Base-by-base conservation (phyloP, 2,113 vertebrate species). In the Tragelaphus buxtoni region DNA sequence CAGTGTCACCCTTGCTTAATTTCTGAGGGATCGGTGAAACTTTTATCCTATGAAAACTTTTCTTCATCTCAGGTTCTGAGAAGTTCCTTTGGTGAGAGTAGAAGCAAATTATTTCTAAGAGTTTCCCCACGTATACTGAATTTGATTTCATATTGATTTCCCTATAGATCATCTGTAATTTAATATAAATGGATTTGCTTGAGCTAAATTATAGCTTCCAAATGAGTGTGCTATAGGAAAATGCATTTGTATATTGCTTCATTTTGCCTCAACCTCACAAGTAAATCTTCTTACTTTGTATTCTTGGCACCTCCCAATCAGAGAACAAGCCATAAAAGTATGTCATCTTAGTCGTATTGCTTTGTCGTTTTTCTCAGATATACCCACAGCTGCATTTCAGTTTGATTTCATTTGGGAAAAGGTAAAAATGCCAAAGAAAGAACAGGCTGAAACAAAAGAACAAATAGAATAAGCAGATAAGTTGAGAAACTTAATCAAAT, bases 351-450 rank as follows among this genome's bases (percentile, higher is more conserved):
- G 26, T 82, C 55, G 7, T 17, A 61, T 17, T 56, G 1, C 4
- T 49, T 81, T 55, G 2, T 1, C 42, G 0, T 18, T 94, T 95
- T 93, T 93, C 69, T 84, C n/a, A 77, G 20, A n/a, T 55, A 39
- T 26, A 17, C 20, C 9, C 9, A 76, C 7, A 58, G 11, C 45
- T 87, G 82, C 20, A 74, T 7, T 74, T 76, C 3, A 65, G 28
- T 80, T 76, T 82, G 5, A 12, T 84, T 96, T 90, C 1, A 61
- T 86, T 87, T 91, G 10, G 22, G 0, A 82, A 4, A 90, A 83
- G 32, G 35, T 30, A 96, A 93, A 96, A 94, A 30, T 69, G 63
- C 4, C 91, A 47, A 30, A 92, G 7, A 88, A 90, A 97, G 53
- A 76, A 97, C 26, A 53, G 7, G 84, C 0, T 82, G 5, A 96